Evolutionary conservation across 2,888 invertebrate species (phyloP), one percentile per base, ranked within the genome.

Genomic region (Ichneumoninae sp.): DNA sequence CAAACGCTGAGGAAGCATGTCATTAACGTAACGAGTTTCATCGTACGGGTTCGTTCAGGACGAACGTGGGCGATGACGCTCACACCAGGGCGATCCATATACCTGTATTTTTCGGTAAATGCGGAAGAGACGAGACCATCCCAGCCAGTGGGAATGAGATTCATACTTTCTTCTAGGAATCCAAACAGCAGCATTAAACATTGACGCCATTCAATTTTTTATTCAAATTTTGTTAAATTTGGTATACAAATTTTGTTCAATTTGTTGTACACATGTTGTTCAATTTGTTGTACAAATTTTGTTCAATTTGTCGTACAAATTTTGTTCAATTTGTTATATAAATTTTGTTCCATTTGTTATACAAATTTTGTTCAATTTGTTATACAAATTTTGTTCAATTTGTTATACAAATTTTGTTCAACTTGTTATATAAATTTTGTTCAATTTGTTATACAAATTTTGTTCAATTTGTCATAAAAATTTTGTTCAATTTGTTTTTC

Each of bases 1-100:
- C 84, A 40, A 82, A 70, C 70, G 75, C 63, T 50, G 44, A 74
- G 78, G 85, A 82, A 82, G 50, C 82, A 70, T 85, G 85, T 79
- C 70, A 82, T 85, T 85, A 85, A 66, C 79, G 85, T 82, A 82
- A 85, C 85, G 60, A 85, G 85, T 85, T 71, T 85, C 78, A 66
- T 81, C 84, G 84, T 85, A 79, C 78, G 79, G 82, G 79, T 71
- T 79, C 75, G 57, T 71, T 66, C 82, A 82, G 85, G 85, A 85
- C 85, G 85, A 82, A 75, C 74, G 85, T 82, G 85, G 85, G 82
- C 85, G 85, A 81, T 81, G 84, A 78, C 81, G 84, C 65, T 78
- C 69, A 74, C 71, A 69, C 74, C 65, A n/a, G 77, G 74, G 77
- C 66, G 78, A 63, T 81, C 52, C 40, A 50, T 16, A 73, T 76